Percentiles rank a stretch among this genome's conserved stretches.
These are phyloP conservation scores for Hirudinaria manillensis DNA, from an alignment of 2,888 invertebrate genomes.

Conservation along the genomic window DNA sequence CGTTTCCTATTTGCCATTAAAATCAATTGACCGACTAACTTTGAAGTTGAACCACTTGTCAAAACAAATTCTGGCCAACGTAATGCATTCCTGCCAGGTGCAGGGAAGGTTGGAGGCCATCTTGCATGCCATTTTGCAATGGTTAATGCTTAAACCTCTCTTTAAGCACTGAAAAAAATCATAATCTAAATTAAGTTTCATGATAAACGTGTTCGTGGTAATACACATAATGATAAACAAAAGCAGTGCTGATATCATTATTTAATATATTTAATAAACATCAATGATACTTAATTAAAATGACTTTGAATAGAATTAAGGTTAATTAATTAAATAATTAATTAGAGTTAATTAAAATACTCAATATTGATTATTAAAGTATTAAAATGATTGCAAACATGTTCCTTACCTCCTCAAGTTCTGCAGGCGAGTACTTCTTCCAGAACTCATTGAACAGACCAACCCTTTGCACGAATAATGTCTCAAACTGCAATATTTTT, in stretches of 20 bases:
- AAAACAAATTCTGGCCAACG: conserved; percentile 51
- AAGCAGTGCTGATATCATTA: too few species aligned
- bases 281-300: too few species aligned
- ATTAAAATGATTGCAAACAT: too few species aligned
- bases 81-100: conserved; percentile 48
- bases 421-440: conserved; percentile 38
- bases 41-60: conserved; percentile 55
- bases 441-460: conserved; percentile 51
- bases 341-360: too few species aligned
- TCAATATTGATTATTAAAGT: too few species aligned
- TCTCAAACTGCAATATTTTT: conserved; percentile 50
- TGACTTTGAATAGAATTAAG: too few species aligned
- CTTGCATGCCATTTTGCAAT: conserved; percentile 46
- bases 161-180: conserved; percentile 39
- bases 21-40: conserved; percentile 40
- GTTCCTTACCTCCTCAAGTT: not conserved
- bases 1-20: too few species aligned
- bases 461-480: conserved; percentile 51
- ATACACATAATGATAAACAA: too few species aligned
- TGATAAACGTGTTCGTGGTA: too few species aligned
- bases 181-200: too few species aligned
- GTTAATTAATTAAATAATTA: too few species aligned
- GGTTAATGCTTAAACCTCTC: conserved; percentile 45
- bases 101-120: conserved; percentile 43
- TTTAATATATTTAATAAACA: too few species aligned